Base-by-base conservation (phyloP, 2,888 invertebrate species). In the Aleiodes leptofemur region DNA sequence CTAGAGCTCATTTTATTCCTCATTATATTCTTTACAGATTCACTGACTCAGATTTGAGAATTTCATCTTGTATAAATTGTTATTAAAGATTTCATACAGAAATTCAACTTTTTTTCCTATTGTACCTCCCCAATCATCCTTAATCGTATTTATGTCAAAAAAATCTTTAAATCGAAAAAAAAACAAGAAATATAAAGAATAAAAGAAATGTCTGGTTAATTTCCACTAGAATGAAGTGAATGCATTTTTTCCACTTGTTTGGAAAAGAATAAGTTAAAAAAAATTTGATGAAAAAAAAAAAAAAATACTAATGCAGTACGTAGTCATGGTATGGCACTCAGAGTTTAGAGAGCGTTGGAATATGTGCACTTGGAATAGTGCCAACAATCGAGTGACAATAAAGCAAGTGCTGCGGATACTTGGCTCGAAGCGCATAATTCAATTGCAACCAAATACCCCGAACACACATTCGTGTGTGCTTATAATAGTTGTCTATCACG, bases 321-420 rank as follows among this genome's bases (percentile, higher is more conserved):
- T 23, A 13, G 68, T 51, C 68, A 29, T 68, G 68, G 68, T 68
- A 68, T 68, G 68, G 51, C 51, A 50, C 68, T 56, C 31, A 34
- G 51, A 48, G 61, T 61, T 61, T 61, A 38, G 38, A 51, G 51
- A 29, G 31, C 5, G n/a, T 50, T 68, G 68, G 51, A 68, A 51
- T 68, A 68, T 64, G 68, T 68, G 74, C 66, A 73, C 79, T 81
- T 83, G 82, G 81, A 81, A 72, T 50, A 70, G 51, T 55, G 82
- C 82, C 83, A 50, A 68, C 68, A 82, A 77, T 78, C 76, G 78
- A 79, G 82, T 83, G 83, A 82, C 80, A 82, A 82, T 78, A 59
- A 79, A 76, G 75, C 73, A 74, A 78, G 78, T 78, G 50, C 68
- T 51, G 51, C 34, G 31, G 68, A 68, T 68, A 68, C 68, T 68